Conservation (phyloP, 2,797 vertebrate genomes). For the Premnoplex brunnescens region DNA sequence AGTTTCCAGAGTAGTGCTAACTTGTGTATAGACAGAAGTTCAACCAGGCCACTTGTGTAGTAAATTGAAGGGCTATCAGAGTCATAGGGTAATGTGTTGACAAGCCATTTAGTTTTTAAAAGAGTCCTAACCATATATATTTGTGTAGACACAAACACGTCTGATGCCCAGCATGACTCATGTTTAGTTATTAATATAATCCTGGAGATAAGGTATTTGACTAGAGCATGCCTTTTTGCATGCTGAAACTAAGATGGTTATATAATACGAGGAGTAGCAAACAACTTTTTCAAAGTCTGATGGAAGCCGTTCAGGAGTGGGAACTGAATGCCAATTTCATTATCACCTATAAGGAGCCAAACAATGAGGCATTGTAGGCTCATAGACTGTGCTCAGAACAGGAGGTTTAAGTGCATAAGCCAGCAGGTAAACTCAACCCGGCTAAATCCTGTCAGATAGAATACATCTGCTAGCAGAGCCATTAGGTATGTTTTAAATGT, state of each 20-base stretch:
- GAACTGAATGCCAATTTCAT: conserved; percentile 6
- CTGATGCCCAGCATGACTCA: conserved; percentile 45
- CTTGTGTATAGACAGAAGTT: background rate
- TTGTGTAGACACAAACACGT: background rate
- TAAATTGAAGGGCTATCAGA: background rate
- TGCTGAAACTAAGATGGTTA: conserved; percentile 50
- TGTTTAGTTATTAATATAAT: conserved; percentile 48
- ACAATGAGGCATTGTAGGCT: conserved; percentile 38
- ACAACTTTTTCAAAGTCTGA: conserved; percentile 21
- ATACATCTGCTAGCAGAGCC: background rate
- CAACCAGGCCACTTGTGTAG: background rate
- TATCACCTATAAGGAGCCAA: conserved; percentile 16
- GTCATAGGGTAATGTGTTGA: background rate
- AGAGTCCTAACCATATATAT: background rate
- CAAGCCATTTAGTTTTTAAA: background rate
- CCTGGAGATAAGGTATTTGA: conserved; percentile 65
- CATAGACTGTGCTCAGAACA: background rate
- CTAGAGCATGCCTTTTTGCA: conserved; percentile 49
- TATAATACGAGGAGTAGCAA: conserved; percentile 55
- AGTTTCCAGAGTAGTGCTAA: background rate
- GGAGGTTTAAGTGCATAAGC: background rate
- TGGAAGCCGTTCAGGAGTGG: conserved; percentile 42
- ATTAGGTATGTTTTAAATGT: background rate
- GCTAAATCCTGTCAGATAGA: background rate
- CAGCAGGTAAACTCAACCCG: background rate